Evolutionary conservation across 2,113 vertebrate genomes (phyloP).

Genomic region (Salvelinus namaycush): DNA sequence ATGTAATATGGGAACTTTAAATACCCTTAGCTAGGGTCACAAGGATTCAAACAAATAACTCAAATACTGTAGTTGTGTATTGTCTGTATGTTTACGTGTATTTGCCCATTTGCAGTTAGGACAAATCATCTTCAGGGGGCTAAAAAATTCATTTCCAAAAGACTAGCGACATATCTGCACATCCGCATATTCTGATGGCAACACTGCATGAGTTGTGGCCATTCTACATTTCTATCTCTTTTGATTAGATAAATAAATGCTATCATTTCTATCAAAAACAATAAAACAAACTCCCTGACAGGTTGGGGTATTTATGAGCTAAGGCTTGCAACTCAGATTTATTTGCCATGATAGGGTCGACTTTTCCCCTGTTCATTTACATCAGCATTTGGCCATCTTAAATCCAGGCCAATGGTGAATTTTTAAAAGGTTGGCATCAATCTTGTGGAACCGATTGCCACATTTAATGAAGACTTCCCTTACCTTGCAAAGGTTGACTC

Average conservation of each 20-base stretch:
- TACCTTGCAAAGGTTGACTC: constrained; percentile 67
- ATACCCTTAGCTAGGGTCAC: constrained; percentile 35
- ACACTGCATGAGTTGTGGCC: constrained; percentile 11
- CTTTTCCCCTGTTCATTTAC: constrained; percentile 78
- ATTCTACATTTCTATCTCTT: constrained; percentile 61
- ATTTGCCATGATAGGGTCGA: constrained; percentile 79
- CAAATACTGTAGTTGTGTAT: constrained; percentile 18
- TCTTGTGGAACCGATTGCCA: constrained; percentile 75
- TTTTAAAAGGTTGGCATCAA: constrained; percentile 83
- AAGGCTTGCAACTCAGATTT: constrained; percentile 78
- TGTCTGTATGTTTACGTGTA: neutral
- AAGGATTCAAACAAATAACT: neutral
- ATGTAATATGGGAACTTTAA: constrained; percentile 19
- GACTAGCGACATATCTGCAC: constrained; percentile 31
- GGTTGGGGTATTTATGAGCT: constrained; percentile 75
- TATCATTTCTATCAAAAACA: constrained; percentile 76
- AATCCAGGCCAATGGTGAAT: constrained; percentile 78
- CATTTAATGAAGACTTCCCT: constrained; percentile 63
- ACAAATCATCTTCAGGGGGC: constrained; percentile 36
- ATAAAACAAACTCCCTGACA: constrained; percentile 76
- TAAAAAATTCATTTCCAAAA: constrained; percentile 31
- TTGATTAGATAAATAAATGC: constrained; percentile 75
- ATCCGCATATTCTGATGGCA: constrained; percentile 36
- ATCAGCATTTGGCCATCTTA: constrained; percentile 76
- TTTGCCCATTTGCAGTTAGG: constrained; percentile 37